These are phyloP conservation scores for Ataeniobius toweri DNA, from an alignment of 2,797 vertebrate species.

Conservation along the genomic window DNA sequence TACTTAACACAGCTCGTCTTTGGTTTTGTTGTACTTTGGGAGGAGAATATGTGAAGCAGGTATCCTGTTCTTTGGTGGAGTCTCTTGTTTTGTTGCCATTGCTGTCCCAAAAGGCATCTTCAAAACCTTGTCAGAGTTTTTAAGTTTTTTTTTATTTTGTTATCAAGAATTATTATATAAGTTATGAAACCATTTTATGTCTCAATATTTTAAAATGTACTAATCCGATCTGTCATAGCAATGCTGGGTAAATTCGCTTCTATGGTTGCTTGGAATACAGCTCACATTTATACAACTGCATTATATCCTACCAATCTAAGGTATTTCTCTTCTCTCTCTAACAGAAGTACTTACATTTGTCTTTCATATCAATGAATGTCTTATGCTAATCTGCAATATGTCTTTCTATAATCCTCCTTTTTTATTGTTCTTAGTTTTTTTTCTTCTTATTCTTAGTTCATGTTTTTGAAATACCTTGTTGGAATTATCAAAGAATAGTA, in stretches of 20 bases:
- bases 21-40: conserved; percentile 81
- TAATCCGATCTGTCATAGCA: conserved; percentile 61
- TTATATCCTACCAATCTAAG: conserved; percentile 84
- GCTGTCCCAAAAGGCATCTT: conserved; percentile 82
- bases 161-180: no score
- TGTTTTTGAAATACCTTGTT: no score
- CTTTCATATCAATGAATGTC: no score
- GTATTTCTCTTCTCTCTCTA: conserved; percentile 52
- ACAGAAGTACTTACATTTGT: no score
- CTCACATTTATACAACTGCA: conserved; percentile 80
- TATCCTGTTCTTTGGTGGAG: conserved; percentile 69
- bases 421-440: no score
- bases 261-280: conserved; percentile 66
- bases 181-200: not conserved
- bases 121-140: conserved; percentile 2
- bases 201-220: no score
- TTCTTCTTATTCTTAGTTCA: no score
- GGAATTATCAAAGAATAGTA: no score
- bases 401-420: no score
- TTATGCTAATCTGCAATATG: no score
- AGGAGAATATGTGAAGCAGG: conserved; percentile 75
- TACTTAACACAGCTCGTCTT: conserved; percentile 91
- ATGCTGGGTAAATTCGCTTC: conserved; percentile 78
- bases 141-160: not conserved
- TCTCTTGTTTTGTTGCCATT: conserved; percentile 77